Conservation (phyloP, 2,888 invertebrate genomes). For the Amblyjoppa proteus region DNA sequence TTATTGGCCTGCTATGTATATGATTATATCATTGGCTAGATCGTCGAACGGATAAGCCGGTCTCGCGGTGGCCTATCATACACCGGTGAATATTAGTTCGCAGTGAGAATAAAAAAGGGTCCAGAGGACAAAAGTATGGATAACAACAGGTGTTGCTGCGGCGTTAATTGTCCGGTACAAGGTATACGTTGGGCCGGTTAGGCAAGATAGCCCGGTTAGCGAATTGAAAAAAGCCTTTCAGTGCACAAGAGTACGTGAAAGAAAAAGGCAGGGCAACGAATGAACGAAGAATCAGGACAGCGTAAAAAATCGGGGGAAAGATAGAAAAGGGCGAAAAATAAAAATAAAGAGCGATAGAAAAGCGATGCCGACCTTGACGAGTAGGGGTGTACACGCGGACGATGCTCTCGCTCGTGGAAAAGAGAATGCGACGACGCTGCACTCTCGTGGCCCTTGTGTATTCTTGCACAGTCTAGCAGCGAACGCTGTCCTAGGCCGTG, state of each 20-base stretch:
- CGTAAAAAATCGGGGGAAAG: constrained; percentile 12
- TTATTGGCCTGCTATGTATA: background rate
- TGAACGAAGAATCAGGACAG: background rate
- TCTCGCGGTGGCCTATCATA: constrained; percentile 1
- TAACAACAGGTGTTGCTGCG: constrained; percentile 66
- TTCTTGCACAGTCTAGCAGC: constrained; percentile 28
- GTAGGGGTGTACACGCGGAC: constrained; percentile 51
- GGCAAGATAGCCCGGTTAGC: background rate
- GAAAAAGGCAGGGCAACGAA: background rate
- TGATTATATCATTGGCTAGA: background rate
- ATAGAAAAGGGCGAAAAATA: constrained; percentile 24
- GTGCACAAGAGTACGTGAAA: constrained; percentile 25
- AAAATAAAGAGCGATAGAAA: constrained; percentile 9
- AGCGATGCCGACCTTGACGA: constrained; percentile 57
- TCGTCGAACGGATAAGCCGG: background rate
- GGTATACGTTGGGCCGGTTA: background rate
- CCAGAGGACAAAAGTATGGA: constrained; percentile 24
- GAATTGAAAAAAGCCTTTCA: constrained; percentile 20
- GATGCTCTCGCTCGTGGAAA: constrained; percentile 12
- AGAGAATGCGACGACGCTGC: constrained; percentile 41
- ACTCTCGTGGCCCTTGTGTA: constrained; percentile 24
- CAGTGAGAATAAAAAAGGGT: constrained; percentile 14
- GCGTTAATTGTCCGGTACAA: constrained; percentile 30
- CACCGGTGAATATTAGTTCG: background rate
- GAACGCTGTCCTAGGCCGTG: background rate